These are phyloP conservation scores for Pseudomyrmex concolor DNA, from an alignment of 1,140 invertebrate genomes.

Conservation along the genomic window DNA sequence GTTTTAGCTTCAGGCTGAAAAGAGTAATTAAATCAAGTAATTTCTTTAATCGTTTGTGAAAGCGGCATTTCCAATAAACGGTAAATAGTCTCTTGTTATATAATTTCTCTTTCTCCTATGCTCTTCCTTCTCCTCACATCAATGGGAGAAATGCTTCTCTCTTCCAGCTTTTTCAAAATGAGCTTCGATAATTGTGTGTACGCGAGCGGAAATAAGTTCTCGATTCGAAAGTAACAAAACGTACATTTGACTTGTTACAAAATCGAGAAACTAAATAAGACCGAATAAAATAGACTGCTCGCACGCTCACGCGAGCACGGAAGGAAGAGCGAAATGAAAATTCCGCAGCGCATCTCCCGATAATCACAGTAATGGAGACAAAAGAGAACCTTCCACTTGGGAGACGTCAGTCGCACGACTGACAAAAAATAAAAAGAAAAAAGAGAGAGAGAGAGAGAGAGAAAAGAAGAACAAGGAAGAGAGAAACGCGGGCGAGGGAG, in stretches of 20 bases:
- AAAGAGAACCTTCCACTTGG: conserved; percentile 4
- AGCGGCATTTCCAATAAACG: too few species aligned
- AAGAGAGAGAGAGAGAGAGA: background rate
- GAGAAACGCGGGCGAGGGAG: background rate
- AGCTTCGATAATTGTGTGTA: background rate
- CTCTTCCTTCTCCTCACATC: background rate
- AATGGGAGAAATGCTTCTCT: background rate
- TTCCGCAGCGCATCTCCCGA: conserved; percentile 31
- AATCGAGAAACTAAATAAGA: conserved; percentile 1
- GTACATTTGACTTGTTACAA: conserved; percentile 6
- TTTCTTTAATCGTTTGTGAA: conserved; percentile 11
- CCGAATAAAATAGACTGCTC: too few species aligned
- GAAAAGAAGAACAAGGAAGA: background rate
- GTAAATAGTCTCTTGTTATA: too few species aligned
- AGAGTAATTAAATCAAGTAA: conserved; percentile 9
- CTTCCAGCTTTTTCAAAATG: conserved; percentile 2
- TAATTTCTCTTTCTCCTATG: too few species aligned
- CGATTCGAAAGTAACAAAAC: background rate
- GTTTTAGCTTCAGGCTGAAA: conserved; percentile 6
- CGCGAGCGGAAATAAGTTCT: background rate
- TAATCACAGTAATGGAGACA: conserved; percentile 39
- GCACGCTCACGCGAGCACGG: background rate
- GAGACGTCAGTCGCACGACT: background rate
- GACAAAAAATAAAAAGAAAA: background rate
- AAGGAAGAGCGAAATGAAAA: conserved; percentile 15